Evolutionary conservation across 1,140 invertebrate species (phyloP), one percentile per base, ranked within the genome.

Genomic region (Magallana ariakensis): DNA sequence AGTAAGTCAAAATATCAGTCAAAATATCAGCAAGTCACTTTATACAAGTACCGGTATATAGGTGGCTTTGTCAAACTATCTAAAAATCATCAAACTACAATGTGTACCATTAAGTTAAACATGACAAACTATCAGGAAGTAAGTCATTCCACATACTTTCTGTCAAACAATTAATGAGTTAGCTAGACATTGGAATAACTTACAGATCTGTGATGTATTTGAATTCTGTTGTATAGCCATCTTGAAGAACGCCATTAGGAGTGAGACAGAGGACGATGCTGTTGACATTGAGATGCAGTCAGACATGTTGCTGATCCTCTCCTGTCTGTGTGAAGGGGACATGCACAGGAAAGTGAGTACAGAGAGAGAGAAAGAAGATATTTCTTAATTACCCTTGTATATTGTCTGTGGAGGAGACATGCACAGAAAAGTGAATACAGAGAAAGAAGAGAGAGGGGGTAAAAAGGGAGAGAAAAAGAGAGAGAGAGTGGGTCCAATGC

Each of bases 271-370:
- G 33, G 91, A 94, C 87, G 94, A 94, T 89, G 87, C 91, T 26
- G 91, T 95, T 9, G 94, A 95, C 90, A 91, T 95, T 13, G 94
- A 95, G 90, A 94, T 95, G 92, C 94, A 94, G 92, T 91, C 92
- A 19, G 94, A 95, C 87, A 94, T 94, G 89, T 89, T 95, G 22
- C 92, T 94, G 87, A 94, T 94, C 86, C 87, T 95, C 4, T 93
- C 94, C 1, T 92, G 92, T 83, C 90, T 95, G 15, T 95, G 94
- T 92, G 93, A 95, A 70, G 91, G 92, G 26, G 94, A 94, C 85
- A 92, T 94, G 87, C 94, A 95, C 85, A 91, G 94, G 89, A 94
- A 94, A 93, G 94, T 94, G 82, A 86, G 75, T 66, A 66, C 58
- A 16, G 53, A 46, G 53, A 0, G n/a, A 66, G 15, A 66, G 6